Conservation (phyloP, 2,113 vertebrate species). For the Gymnogyps californianus region DNA sequence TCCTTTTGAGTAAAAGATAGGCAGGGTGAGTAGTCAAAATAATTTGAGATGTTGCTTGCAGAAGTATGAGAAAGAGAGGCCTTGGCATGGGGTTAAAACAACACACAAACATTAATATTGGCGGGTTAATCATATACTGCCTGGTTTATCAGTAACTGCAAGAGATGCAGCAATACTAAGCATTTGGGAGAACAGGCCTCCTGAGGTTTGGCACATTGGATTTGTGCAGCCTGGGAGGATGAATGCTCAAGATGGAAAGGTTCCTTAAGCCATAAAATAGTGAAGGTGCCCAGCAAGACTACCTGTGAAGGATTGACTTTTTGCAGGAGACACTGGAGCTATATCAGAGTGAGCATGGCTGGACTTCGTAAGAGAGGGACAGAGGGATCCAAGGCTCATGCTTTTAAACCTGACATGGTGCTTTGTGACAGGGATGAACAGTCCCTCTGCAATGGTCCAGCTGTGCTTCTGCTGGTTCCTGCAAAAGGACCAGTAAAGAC, state of each 20-base stretch:
- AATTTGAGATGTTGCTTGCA: neutral
- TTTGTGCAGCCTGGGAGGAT: neutral
- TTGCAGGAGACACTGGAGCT: neutral
- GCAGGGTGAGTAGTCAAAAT: neutral
- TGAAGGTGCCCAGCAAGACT: neutral
- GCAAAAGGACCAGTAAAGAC: neutral
- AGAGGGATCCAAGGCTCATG: neutral
- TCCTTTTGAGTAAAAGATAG: neutral
- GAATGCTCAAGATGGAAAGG: neutral
- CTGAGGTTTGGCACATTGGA: neutral
- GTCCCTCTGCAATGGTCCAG: neutral
- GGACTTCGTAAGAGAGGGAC: neutral
- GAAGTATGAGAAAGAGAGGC: neutral
- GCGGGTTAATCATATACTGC: neutral
- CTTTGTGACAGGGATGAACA: neutral
- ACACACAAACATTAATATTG: neutral
- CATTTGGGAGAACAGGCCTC: neutral
- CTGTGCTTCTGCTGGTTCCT: neutral
- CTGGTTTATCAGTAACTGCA: slow-evolving; percentile 17
- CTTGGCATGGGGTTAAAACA: neutral
- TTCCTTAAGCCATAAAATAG: neutral
- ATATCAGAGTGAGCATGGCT: neutral
- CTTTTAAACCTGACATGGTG: neutral
- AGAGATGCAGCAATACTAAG: neutral
- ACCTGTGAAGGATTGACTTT: neutral